Conservation (phyloP, 2,888 invertebrate genomes). For the Xestobium rufovillosum region DNA sequence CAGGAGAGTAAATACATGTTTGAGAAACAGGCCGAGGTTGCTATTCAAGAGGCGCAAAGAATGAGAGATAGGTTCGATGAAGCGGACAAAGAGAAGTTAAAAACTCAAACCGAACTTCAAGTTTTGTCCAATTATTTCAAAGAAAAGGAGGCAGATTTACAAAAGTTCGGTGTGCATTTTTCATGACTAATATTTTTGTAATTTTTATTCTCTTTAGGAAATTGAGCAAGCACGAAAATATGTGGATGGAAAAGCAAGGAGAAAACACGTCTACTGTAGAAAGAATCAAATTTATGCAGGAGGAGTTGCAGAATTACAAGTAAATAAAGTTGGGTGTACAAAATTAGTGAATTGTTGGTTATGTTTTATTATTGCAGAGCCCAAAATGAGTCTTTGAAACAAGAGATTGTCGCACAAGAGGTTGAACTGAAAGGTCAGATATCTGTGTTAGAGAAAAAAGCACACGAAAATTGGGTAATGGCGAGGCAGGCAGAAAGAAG, state of each 20-base stretch:
- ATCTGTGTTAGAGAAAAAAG: constrained; percentile 71
- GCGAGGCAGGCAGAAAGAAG: constrained; percentile 75
- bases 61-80: constrained; percentile 53
- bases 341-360: neutral
- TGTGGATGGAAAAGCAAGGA: constrained; percentile 74
- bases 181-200: neutral
- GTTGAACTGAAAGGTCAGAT: constrained; percentile 62
- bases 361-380: constrained; percentile 37
- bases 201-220: constrained; percentile 51
- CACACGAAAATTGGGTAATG: constrained; percentile 80
- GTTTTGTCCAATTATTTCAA: constrained; percentile 86
- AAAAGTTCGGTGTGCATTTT: constrained; percentile 59
- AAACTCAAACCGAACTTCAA: constrained; percentile 75
- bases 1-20: constrained; percentile 42
- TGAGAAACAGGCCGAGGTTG: constrained; percentile 41
- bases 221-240: constrained; percentile 63
- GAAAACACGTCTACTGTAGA: constrained; percentile 75
- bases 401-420: constrained; percentile 82
- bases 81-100: constrained; percentile 64
- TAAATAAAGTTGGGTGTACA: constrained; percentile 39
- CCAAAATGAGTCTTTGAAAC: constrained; percentile 57
- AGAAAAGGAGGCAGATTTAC: constrained; percentile 77
- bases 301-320: constrained; percentile 74
- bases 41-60: constrained; percentile 47
- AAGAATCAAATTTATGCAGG: constrained; percentile 67